Evolutionary conservation across 2,113 vertebrate genomes (phyloP), one percentile per base, ranked within the genome.

Genomic region (Mionectes macconnelli): DNA sequence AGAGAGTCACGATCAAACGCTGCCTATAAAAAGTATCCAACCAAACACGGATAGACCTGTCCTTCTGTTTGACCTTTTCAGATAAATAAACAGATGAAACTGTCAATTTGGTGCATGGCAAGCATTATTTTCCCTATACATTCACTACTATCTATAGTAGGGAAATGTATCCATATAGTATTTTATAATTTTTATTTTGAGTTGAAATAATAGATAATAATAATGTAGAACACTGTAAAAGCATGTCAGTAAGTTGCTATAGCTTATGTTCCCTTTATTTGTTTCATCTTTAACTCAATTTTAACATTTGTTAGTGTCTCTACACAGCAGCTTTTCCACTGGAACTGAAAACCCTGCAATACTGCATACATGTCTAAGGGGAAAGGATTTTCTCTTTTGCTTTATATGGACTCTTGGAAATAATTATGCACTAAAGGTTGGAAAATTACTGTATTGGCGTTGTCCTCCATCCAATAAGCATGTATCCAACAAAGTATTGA

Each of bases 31-130:
- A 63, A 62, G 10, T 63, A 50, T 74, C 44, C 60, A 37, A 6
- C 45, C 4, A 0, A 45, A 35, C 31, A 30, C 57, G 73, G n/a
- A 9, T 37, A 35, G 0, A 2, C 22, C 40, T 73, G 53, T 22
- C 30, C 40, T 90, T 62, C 15, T 57, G 0, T 49, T 62, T 79
- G 37, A 93, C 22, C 67, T 75, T 83, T 88, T 57, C 30, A 35
- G 72, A 52, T 66, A 53, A 55, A 37, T 16, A 76, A 70, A 45
- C 18, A 35, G 30, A 64, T 81, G 17, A 49, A 77, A 45, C 11
- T 74, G 45, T 45, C 14, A 23, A 25, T 8, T 53, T 67, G 31
- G 5, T 60, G 3, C 75, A 30, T 18, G 59, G 31, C 37, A 77
- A 62, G 22, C 83, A 63, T 27, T 33, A 20, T 60, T 27, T 82